phyloP scores from a whole-genome alignment of 2,888 invertebrate genomes.

The Cephonodes hylas region DNA sequence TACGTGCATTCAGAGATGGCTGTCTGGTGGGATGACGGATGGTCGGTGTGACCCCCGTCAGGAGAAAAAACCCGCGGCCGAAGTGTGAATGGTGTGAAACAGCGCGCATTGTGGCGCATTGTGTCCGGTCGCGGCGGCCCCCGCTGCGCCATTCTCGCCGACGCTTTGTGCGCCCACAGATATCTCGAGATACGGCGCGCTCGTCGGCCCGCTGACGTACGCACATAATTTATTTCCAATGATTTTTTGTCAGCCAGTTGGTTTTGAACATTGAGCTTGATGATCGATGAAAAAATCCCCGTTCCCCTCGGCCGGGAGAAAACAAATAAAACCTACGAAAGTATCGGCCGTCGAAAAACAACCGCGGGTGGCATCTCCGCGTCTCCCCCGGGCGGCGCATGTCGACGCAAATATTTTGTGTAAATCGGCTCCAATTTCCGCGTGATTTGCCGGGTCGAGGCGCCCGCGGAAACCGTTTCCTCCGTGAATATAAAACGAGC shows the following conservation, averaged over 20 bases:
- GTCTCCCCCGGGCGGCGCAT: constrained; percentile 19
- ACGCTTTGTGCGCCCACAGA: constrained; percentile 54
- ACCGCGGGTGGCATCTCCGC: constrained; percentile 8
- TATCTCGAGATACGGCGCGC: constrained; percentile 36
- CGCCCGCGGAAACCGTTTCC: constrained; percentile 42
- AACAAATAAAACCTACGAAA: constrained; percentile 36
- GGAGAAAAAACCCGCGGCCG: constrained; percentile 51
- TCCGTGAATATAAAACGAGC: constrained; percentile 55
- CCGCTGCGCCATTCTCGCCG: constrained; percentile 64
- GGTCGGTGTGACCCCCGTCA: constrained; percentile 58
- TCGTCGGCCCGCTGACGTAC: constrained; percentile 47
- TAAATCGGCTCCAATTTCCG: constrained; percentile 53
- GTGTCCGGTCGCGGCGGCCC: constrained; percentile 31
- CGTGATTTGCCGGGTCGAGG: constrained; percentile 45
- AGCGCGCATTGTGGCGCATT: constrained; percentile 53
- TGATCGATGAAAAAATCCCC: constrained; percentile 47
- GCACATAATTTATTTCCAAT: constrained; percentile 60
- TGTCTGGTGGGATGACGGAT: constrained; percentile 50
- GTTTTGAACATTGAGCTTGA: constrained; percentile 48
- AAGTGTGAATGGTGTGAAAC: constrained; percentile 67
- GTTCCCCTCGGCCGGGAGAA: constrained; percentile 37
- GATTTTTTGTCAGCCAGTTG: constrained; percentile 56
- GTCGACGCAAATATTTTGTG: constrained; percentile 59
- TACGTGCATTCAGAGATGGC: constrained; percentile 34
- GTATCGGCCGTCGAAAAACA: constrained; percentile 23